Evolutionary conservation across 2,113 vertebrate species (phyloP).

Genomic region (Protobothrops flavoviridis): DNA sequence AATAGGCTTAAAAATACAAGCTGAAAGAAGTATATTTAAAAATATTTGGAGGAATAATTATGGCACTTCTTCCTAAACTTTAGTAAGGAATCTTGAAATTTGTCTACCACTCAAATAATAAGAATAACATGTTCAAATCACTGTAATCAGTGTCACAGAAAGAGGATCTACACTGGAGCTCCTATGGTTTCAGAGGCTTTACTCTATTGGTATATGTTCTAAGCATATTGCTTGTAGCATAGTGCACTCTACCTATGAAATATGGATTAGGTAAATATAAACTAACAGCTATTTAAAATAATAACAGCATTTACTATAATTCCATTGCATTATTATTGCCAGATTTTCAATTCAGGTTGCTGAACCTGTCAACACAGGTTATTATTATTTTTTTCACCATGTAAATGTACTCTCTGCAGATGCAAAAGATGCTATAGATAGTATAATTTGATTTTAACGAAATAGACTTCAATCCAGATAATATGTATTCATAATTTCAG

Average conservation of each 20-base stretch:
- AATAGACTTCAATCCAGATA: slow-evolving; percentile 9
- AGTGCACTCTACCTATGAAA: neutral
- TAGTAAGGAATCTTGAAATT: neutral
- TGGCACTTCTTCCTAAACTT: neutral
- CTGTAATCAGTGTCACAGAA: neutral
- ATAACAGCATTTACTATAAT: neutral
- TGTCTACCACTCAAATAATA: neutral
- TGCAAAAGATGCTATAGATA: neutral
- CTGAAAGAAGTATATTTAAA: neutral
- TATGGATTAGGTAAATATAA: neutral
- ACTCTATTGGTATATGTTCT: neutral
- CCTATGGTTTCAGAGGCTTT: neutral
- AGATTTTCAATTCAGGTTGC: neutral
- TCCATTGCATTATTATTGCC: neutral
- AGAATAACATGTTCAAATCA: neutral
- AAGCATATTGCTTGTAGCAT: neutral
- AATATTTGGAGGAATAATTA: neutral
- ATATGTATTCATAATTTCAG: slow-evolving; percentile 70
- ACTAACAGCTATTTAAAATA: neutral
- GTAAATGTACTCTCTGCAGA: neutral
- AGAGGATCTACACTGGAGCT: neutral
- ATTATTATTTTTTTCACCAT: neutral
- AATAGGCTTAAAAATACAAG: neutral
- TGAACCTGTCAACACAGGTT: neutral
- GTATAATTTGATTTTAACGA: neutral